Conservation (phyloP, 1,140 invertebrate genomes). For the Pseudomyrmex gracilis region DNA sequence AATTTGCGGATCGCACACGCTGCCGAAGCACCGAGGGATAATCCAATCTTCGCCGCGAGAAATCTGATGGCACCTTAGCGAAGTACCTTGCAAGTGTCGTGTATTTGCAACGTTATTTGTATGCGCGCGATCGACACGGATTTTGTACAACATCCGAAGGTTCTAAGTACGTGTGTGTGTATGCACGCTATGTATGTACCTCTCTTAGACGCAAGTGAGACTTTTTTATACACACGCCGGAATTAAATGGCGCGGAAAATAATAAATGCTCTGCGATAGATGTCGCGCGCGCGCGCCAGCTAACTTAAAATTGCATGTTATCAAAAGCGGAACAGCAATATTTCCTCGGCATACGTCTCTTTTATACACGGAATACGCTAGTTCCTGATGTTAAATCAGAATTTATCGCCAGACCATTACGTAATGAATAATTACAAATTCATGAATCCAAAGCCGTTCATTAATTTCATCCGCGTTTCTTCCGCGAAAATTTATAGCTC, state of each 20-base stretch:
- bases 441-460: background rate
- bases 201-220: background rate
- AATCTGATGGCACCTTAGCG: too few relatives aligned
- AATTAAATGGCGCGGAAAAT: constrained; percentile 33
- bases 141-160: constrained; percentile 3
- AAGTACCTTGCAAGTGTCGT: too few relatives aligned
- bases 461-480: background rate
- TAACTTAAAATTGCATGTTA: constrained; percentile 25
- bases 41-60: too few relatives aligned
- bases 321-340: background rate
- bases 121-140: background rate
- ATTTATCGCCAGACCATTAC: constrained; percentile 3
- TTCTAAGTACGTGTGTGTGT: too few relatives aligned
- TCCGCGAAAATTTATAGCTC: background rate
- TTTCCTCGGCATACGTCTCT: background rate
- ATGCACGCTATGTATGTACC: too few relatives aligned
- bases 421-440: background rate
- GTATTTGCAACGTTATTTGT: background rate
- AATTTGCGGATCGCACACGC: background rate
- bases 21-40: too few relatives aligned
- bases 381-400: background rate
- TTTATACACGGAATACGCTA: background rate
- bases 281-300: background rate
- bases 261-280: background rate
- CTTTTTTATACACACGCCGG: background rate